A percentile compares a stretch with the other conserved stretches of the same genome.
Evolutionary conservation across 2,797 vertebrate genomes (phyloP).

Genomic region (Phrynocephalus forsythii): DNA sequence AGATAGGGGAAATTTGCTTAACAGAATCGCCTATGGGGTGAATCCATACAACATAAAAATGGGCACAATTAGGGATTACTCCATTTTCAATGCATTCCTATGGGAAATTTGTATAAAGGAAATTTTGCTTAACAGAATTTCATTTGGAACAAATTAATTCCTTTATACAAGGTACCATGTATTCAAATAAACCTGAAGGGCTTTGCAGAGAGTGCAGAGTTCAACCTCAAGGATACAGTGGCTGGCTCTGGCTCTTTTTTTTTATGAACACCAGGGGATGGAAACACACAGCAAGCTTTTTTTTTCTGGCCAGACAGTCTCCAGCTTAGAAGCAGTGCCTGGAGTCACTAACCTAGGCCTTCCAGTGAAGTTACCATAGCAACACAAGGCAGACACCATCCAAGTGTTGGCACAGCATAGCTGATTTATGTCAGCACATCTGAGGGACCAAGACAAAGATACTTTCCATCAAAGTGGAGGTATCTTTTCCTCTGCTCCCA

Average conservation of each 20-base stretch:
- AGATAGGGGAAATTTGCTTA: too few relatives aligned
- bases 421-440: constrained; percentile 4
- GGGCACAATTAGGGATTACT: too few relatives aligned
- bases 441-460: constrained; percentile 5
- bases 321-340: neutral
- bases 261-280: constrained; percentile 24
- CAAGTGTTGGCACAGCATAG: constrained; percentile 9
- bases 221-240: neutral
- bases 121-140: too few relatives aligned
- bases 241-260: constrained; percentile 36
- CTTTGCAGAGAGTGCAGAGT: accelerated
- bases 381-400: constrained; percentile 42
- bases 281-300: constrained; percentile 12
- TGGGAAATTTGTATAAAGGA: too few relatives aligned
- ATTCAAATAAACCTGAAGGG: constrained; percentile 50
- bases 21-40: too few relatives aligned
- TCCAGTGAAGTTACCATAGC: constrained; percentile 46
- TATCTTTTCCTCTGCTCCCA: neutral
- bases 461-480: neutral
- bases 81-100: too few relatives aligned
- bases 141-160: too few relatives aligned
- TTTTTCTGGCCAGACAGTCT: neutral
- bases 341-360: constrained; percentile 27
- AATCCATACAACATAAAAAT: too few relatives aligned
- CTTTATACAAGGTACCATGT: too few relatives aligned